Conservation (phyloP, 1,140 invertebrate species). For the Drosophila quadrilineata region DNA sequence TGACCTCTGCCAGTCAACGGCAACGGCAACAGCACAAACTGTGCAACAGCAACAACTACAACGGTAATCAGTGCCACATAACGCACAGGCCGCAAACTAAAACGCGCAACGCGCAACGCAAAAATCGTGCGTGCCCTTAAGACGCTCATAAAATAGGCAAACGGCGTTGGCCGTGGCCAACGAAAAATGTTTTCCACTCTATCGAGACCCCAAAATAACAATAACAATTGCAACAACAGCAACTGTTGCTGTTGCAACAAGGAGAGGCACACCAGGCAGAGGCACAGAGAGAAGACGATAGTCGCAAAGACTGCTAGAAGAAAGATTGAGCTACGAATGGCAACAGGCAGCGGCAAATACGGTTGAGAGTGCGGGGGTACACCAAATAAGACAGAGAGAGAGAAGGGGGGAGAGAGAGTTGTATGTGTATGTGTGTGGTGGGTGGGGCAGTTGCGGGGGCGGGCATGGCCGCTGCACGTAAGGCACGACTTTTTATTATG, state of each 20-base stretch:
- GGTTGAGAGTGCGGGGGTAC: no score
- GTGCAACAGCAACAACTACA: constrained; percentile 24
- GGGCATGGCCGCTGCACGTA: constrained; percentile 53
- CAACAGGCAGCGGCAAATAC: constrained; percentile 5
- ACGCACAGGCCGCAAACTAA: constrained; percentile 62
- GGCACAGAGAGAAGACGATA: no score
- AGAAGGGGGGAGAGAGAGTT: neutral
- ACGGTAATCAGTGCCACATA: constrained; percentile 77
- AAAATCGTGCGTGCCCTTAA: constrained; percentile 77
- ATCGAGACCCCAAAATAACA: constrained; percentile 46
- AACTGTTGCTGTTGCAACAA: constrained; percentile 2
- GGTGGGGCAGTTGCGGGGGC: neutral
- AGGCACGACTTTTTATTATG: constrained; percentile 77
- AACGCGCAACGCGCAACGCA: constrained; percentile 74
- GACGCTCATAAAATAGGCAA: constrained; percentile 73
- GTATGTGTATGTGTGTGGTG: neutral
- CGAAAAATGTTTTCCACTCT: constrained; percentile 59
- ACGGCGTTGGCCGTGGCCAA: constrained; percentile 45
- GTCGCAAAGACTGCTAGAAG: no score
- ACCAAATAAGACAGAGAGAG: neutral
- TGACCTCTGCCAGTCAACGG: constrained; percentile 32
- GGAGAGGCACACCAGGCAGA: no score
- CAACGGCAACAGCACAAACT: constrained; percentile 1
- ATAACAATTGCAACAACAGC: constrained; percentile 15
- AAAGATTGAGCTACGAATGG: constrained; percentile 22